Percentiles rank a stretch among this genome's conserved stretches.
Conservation (phyloP, 2,888 invertebrate species). For the Cephus pulcher region DNA sequence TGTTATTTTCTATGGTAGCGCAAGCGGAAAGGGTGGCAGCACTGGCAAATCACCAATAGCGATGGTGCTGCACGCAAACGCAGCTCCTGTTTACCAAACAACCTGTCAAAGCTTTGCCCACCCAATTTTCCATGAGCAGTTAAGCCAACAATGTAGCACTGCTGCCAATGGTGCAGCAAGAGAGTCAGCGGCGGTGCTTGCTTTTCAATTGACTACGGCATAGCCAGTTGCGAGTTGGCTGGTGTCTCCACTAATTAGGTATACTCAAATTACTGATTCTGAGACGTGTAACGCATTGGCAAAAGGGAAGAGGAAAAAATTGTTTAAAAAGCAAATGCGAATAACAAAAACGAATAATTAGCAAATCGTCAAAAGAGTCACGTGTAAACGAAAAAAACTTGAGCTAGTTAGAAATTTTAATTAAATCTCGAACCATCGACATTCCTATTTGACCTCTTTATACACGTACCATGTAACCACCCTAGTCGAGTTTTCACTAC, state of each 20-base stretch:
- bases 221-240: no score
- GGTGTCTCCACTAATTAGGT: neutral
- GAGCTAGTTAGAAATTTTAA: neutral
- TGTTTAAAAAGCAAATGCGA: no score
- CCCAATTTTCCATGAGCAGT: conserved; percentile 48
- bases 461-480: neutral
- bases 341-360: neutral
- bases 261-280: neutral
- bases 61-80: conserved; percentile 37
- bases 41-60: conserved; percentile 34
- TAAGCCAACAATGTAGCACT: conserved; percentile 43
- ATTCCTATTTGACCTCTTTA: neutral
- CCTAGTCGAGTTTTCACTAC: neutral
- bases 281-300: neutral
- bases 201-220: neutral
- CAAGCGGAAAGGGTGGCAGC: conserved; percentile 28
- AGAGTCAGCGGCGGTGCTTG: neutral
- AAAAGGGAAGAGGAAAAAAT: neutral
- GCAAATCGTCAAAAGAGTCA: neutral
- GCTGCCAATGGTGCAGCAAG: neutral
- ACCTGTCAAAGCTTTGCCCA: conserved; percentile 50
- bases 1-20: conserved; percentile 32
- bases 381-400: neutral
- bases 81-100: conserved; percentile 47
- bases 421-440: neutral